These are phyloP conservation scores for Parochlus steinenii DNA, from an alignment of 2,888 invertebrate species.

Conservation along the genomic window DNA sequence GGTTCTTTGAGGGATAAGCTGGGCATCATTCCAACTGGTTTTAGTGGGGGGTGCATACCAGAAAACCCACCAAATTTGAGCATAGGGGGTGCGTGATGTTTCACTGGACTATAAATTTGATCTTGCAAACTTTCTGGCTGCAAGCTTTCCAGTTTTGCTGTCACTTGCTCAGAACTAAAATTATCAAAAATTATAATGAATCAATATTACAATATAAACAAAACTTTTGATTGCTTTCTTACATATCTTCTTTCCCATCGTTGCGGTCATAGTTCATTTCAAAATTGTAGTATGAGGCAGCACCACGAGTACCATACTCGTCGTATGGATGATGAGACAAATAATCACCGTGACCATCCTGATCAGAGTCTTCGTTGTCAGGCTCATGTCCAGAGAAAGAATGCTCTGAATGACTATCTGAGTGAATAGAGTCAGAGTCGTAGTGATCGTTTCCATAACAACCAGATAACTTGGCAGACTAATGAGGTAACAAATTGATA, in stretches of 20 bases:
- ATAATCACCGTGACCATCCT: constrained; percentile 45
- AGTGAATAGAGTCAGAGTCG: constrained; percentile 61
- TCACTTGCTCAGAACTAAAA: constrained; percentile 31
- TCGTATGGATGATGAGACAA: constrained; percentile 37
- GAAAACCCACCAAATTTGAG: constrained; percentile 13
- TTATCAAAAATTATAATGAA: constrained; percentile 6
- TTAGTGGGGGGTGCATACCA: constrained; percentile 17
- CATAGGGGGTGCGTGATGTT: constrained; percentile 18
- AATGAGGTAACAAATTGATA: not conserved
- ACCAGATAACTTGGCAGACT: constrained; percentile 36
- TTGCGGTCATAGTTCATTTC: constrained; percentile 40
- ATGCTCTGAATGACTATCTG: constrained; percentile 51
- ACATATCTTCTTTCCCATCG: constrained; percentile 33
- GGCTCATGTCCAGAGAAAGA: constrained; percentile 55
- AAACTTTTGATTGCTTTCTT: too few relatives aligned
- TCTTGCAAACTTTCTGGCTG: constrained; percentile 20
- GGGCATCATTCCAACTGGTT: constrained; percentile 17
- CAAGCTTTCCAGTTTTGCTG: constrained; percentile 26
- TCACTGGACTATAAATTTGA: constrained; percentile 18
- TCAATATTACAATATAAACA: not conserved
- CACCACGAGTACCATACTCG: constrained; percentile 23
- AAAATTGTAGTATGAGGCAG: constrained; percentile 43
- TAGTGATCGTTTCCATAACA: constrained; percentile 50
- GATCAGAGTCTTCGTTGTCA: constrained; percentile 60
- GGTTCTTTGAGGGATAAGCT: constrained; percentile 17